These are phyloP conservation scores for Nemoura dubitans DNA, from an alignment of 2,888 invertebrate species.

Conservation along the genomic window DNA sequence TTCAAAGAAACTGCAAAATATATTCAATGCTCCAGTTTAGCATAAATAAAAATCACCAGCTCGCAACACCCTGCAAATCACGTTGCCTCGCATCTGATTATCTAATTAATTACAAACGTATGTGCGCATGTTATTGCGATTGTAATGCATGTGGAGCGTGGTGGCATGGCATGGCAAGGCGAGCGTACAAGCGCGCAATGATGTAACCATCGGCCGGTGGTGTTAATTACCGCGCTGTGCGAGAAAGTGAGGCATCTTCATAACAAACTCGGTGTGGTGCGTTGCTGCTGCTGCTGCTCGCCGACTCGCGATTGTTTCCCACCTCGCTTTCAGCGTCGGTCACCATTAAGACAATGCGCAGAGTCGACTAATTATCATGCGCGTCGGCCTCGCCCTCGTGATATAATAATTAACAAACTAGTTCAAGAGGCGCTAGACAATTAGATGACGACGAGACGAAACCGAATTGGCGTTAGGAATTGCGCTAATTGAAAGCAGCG, in stretches of 20 bases:
- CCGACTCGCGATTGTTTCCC: background rate
- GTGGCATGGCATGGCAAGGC: background rate
- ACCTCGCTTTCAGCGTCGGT: conserved; percentile 8
- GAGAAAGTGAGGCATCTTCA: conserved; percentile 30
- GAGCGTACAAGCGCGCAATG: background rate
- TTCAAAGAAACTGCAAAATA: background rate
- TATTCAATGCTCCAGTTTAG: background rate
- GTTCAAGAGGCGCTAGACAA: background rate
- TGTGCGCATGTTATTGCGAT: conserved; percentile 1
- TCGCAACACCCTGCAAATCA: background rate
- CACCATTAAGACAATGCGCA: background rate
- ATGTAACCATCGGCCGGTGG: background rate
- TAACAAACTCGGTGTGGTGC: background rate
- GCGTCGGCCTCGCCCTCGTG: background rate
- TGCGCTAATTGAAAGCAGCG: too few species aligned
- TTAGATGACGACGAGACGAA: background rate
- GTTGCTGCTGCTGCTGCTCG: background rate
- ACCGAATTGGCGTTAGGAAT: too few species aligned
- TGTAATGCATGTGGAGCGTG: background rate
- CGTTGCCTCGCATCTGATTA: background rate
- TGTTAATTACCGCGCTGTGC: conserved; percentile 16
- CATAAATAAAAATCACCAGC: background rate
- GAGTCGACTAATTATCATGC: background rate
- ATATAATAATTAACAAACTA: conserved; percentile 15
- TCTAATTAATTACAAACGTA: conserved; percentile 14